Percentiles rank a stretch among this genome's conserved stretches.
Evolutionary conservation across 2,797 vertebrate species (phyloP).

Genomic region (Potorous gilbertii): DNA sequence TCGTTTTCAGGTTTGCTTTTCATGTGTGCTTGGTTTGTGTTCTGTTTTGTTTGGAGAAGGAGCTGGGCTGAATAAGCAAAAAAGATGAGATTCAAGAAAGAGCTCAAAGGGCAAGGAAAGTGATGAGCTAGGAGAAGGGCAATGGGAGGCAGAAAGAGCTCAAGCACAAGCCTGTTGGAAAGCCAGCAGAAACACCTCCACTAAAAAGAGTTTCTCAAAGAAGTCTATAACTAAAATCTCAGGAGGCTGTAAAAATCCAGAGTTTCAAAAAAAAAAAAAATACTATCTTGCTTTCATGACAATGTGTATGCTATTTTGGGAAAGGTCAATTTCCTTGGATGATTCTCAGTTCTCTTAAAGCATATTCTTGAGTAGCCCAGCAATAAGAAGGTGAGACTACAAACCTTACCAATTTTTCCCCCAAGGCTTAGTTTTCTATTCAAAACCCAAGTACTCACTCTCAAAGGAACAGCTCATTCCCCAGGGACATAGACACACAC

Average conservation of each 20-base stretch:
- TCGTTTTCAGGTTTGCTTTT: neutral
- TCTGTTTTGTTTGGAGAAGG: neutral
- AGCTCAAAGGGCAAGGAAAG: neutral
- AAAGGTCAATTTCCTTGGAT: neutral
- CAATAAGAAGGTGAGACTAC: neutral
- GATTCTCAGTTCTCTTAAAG: neutral
- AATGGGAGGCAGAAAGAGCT: neutral
- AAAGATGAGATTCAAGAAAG: neutral
- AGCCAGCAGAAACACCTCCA: neutral
- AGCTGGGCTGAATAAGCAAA: neutral
- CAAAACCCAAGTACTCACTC: neutral
- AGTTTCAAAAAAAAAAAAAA: neutral
- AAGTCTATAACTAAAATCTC: neutral
- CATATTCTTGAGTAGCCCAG: neutral
- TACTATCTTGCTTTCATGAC: neutral
- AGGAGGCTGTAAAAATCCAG: neutral
- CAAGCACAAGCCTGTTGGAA: neutral
- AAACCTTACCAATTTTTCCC: neutral
- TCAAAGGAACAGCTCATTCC: neutral
- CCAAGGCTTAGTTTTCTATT: neutral
- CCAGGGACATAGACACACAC: neutral
- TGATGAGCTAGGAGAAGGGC: neutral
- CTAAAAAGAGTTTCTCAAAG: neutral
- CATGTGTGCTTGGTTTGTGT: neutral
- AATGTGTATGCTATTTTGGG: neutral